phyloP scores from a whole-genome alignment of 1,140 invertebrate species.

The Uloborus diversus region DNA sequence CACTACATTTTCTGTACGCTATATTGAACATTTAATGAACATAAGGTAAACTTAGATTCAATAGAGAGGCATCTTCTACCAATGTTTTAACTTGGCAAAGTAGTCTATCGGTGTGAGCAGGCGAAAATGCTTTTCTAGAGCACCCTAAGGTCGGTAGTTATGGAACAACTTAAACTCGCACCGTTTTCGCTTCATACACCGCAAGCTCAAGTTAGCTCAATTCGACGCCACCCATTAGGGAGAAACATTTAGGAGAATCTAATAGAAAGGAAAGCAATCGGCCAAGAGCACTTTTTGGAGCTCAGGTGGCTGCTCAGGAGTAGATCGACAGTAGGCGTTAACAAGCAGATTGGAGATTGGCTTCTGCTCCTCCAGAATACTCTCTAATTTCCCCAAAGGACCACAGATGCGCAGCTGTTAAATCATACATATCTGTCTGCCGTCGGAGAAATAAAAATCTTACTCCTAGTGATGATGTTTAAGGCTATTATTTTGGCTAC shows the following conservation, averaged over 20 bases:
- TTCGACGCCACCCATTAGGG: no score
- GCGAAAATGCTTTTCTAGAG: no score
- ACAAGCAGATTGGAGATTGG: slow-evolving; percentile 32
- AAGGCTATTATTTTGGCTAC: slow-evolving; percentile 5
- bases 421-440: slow-evolving; percentile 24
- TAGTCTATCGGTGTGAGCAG: no score
- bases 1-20: no score
- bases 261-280: slow-evolving; percentile 20
- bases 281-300: slow-evolving; percentile 32
- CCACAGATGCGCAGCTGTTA: slow-evolving; percentile 36
- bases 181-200: no score
- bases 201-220: no score
- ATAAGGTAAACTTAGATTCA: no score
- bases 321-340: slow-evolving; percentile 43
- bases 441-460: slow-evolving; percentile 12
- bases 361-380: slow-evolving; percentile 14
- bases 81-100: no score
- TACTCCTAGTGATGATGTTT: slow-evolving; percentile 4
- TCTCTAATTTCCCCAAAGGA: slow-evolving; percentile 34
- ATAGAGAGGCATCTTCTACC: no score
- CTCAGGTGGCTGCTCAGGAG: slow-evolving; percentile 25
- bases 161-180: no score
- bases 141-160: no score
- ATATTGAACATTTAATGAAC: no score
- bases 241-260: slow-evolving; percentile 19